Conservation (phyloP, 2,113 vertebrate genomes). For the Dromiciops gliroides region DNA sequence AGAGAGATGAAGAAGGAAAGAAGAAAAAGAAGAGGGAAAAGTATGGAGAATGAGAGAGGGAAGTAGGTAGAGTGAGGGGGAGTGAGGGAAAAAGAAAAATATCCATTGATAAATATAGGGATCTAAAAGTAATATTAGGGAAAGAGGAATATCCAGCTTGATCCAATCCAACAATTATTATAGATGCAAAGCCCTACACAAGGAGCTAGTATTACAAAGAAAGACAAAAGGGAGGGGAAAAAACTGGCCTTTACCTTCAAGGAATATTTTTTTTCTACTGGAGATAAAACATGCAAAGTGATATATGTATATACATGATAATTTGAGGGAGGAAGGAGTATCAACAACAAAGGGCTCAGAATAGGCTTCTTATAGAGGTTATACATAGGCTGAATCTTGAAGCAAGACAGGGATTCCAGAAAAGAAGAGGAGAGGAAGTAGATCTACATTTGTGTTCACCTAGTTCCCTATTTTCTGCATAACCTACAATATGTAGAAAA, state of each 20-base stretch:
- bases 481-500: constrained; percentile 40
- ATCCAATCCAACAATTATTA: neutral
- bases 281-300: too few species aligned
- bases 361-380: too few species aligned
- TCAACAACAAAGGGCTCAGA: too few species aligned
- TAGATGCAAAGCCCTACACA: neutral
- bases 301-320: too few species aligned
- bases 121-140: neutral
- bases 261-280: too few species aligned
- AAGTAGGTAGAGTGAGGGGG: too few species aligned
- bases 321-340: too few species aligned
- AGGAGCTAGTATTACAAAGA: neutral
- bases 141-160: neutral
- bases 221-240: neutral
- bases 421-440: neutral
- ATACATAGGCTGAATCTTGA: too few species aligned
- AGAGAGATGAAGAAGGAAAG: neutral
- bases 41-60: too few species aligned
- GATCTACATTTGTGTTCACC: constrained; percentile 21
- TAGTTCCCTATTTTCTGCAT: constrained; percentile 22
- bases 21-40: neutral
- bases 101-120: too few species aligned
- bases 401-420: neutral
- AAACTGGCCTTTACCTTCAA: too few species aligned
- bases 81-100: too few species aligned